Conservation (phyloP, 2,888 invertebrate genomes). For the Xiphydria camelus region DNA sequence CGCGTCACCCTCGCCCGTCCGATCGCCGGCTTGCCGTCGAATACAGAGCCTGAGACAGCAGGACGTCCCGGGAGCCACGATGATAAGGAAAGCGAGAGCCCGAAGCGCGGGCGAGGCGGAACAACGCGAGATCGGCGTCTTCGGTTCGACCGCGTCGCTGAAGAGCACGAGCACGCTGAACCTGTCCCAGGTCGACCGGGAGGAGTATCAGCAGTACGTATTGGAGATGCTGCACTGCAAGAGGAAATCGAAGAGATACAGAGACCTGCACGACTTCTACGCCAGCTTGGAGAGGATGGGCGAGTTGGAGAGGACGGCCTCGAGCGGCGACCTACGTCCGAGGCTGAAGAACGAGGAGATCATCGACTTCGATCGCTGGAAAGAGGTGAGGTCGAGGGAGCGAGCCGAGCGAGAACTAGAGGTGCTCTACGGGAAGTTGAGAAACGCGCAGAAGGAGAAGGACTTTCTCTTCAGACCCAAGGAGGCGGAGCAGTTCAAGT, state of each 20-base stretch:
- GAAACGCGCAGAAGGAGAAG: conserved; percentile 77
- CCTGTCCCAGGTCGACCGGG: conserved; percentile 58
- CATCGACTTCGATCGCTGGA: conserved; percentile 87
- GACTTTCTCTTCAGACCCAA: conserved; percentile 82
- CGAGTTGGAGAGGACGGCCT: conserved; percentile 77
- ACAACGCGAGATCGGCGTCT: conserved; percentile 28
- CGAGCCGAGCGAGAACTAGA: conserved; percentile 82
- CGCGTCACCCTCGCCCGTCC: conserved; percentile 64
- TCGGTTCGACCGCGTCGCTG: conserved; percentile 45
- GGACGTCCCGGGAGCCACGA: conserved; percentile 43
- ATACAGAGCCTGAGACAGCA: conserved; percentile 61
- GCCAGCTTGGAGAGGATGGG: conserved; percentile 82
- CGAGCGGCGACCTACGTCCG: conserved; percentile 70
- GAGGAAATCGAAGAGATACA: conserved; percentile 77
- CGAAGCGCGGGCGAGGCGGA: conserved; percentile 71
- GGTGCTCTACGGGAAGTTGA: conserved; percentile 74
- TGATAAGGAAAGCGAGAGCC: conserved; percentile 62
- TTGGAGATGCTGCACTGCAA: conserved; percentile 68
- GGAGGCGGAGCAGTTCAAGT: conserved; percentile 73
- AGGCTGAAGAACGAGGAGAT: conserved; percentile 77
- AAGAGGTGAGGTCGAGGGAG: conserved; percentile 76
- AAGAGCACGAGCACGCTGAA: conserved; percentile 60
- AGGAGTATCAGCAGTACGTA: conserved; percentile 71
- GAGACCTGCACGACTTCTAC: conserved; percentile 84
- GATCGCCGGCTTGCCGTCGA: conserved; percentile 70